Evolutionary conservation across 2,113 vertebrate genomes (phyloP).

Genomic region (Tinamus guttatus): DNA sequence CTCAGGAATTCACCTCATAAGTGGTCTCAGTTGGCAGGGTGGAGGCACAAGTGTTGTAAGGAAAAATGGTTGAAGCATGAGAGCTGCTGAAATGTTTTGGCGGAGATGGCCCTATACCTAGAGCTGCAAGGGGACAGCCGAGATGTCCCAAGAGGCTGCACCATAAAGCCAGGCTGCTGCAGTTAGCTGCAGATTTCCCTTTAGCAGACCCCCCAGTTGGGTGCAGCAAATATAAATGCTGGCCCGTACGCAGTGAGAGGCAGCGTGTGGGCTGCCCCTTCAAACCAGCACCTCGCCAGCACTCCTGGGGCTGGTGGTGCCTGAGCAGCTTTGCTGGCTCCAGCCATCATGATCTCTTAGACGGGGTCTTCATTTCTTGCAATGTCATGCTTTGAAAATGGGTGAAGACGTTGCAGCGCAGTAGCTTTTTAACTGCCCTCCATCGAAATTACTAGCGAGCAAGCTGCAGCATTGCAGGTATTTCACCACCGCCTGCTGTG

Average conservation of each 20-base stretch:
- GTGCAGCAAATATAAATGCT: not conserved
- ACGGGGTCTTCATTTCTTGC: not conserved
- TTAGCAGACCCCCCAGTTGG: too few relatives aligned
- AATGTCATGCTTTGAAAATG: not conserved
- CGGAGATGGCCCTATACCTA: not conserved
- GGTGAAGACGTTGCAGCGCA: not conserved
- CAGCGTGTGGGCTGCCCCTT: not conserved
- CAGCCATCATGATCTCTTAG: not conserved
- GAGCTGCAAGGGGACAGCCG: rapidly evolving
- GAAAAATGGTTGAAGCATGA: not conserved
- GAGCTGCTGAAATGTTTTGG: not conserved
- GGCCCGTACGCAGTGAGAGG: rapidly evolving
- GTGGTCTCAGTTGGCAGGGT: not conserved
- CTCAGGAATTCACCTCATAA: not conserved
- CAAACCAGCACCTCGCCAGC: not conserved
- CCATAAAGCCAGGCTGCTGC: not conserved
- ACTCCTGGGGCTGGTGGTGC: not conserved
- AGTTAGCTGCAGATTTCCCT: rapidly evolving
- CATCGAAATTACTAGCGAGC: not conserved
- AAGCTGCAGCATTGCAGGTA: not conserved
- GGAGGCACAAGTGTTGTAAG: not conserved
- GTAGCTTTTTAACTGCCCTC: not conserved
- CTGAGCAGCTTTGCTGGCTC: not conserved
- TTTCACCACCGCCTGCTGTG: not conserved
- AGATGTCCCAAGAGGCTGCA: too few relatives aligned